These are phyloP conservation scores for Embiotoca jacksoni DNA, from an alignment of 2,113 vertebrate species.

Conservation along the genomic window DNA sequence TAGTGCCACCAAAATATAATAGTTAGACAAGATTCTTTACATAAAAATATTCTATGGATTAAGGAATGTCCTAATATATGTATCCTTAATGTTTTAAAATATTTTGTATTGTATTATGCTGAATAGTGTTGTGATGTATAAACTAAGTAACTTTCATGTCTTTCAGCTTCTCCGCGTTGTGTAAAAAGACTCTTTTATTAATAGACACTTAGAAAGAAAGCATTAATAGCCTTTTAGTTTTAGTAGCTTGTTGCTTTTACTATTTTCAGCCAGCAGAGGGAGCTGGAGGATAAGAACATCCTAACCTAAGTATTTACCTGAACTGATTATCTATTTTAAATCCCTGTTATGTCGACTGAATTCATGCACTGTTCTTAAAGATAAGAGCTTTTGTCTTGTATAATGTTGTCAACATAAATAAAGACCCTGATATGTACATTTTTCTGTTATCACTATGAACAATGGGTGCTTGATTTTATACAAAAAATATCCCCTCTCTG, in stretches of 20 bases:
- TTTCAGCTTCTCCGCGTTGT: too few species aligned
- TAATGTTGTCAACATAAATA: constrained; percentile 4
- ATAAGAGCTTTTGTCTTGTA: not conserved
- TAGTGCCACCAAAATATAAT: too few species aligned
- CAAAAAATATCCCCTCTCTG: not conserved
- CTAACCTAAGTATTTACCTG: not conserved
- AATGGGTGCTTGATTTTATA: constrained; percentile 5
- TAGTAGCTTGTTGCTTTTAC: constrained; percentile 11
- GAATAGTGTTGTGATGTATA: too few species aligned
- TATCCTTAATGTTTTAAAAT: too few species aligned
- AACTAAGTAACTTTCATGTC: too few species aligned
- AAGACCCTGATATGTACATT: not conserved
- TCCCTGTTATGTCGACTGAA: not conserved
- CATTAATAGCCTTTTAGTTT: too few species aligned
- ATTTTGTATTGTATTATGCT: too few species aligned
- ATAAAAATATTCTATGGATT: too few species aligned
- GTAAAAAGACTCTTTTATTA: too few species aligned
- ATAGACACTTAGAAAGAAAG: too few species aligned
- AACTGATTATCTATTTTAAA: constrained; percentile 23
- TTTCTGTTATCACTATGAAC: constrained; percentile 10
- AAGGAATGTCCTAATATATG: too few species aligned
- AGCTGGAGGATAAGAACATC: constrained; percentile 46
- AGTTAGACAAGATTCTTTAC: too few species aligned
- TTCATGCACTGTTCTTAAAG: constrained; percentile 6
- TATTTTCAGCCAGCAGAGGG: constrained; percentile 63